Conservation (phyloP, 2,888 invertebrate genomes). For the Parnassius orleans region DNA sequence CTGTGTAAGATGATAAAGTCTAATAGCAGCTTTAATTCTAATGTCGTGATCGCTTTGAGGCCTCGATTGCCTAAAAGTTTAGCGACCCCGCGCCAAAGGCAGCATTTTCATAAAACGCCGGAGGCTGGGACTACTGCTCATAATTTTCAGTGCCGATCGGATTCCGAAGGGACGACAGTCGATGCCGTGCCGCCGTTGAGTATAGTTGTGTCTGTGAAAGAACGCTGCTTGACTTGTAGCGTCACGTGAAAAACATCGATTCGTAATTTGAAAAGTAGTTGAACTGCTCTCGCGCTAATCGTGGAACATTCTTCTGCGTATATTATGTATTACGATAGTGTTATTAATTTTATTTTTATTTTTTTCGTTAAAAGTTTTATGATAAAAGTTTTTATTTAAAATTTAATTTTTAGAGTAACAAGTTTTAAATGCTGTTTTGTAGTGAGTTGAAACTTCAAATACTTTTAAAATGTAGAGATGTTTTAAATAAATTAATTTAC, state of each 20-base stretch:
- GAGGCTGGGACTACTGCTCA: constrained; percentile 47
- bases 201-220: constrained; percentile 38
- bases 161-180: constrained; percentile 57
- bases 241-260: constrained; percentile 72
- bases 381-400: not conserved
- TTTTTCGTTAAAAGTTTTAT: not conserved
- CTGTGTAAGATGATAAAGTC: constrained; percentile 11
- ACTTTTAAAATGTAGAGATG: too few species aligned
- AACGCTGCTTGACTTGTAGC: constrained; percentile 29
- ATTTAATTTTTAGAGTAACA: too few species aligned
- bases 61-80: constrained; percentile 61
- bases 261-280: constrained; percentile 36
- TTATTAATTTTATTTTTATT: not conserved
- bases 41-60: constrained; percentile 35
- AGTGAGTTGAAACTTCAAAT: too few species aligned
- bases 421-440: too few species aligned
- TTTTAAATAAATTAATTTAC: too few species aligned
- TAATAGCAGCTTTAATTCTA: constrained; percentile 29
- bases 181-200: constrained; percentile 49
- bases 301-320: constrained; percentile 16
- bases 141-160: constrained; percentile 56
- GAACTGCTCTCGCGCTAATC: constrained; percentile 14
- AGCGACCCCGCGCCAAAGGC: constrained; percentile 58
- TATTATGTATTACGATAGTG: constrained; percentile 25
- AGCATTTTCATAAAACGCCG: constrained; percentile 58